phyloP scores from a whole-genome alignment of 2,797 vertebrate species.

The Labroides dimidiatus region DNA sequence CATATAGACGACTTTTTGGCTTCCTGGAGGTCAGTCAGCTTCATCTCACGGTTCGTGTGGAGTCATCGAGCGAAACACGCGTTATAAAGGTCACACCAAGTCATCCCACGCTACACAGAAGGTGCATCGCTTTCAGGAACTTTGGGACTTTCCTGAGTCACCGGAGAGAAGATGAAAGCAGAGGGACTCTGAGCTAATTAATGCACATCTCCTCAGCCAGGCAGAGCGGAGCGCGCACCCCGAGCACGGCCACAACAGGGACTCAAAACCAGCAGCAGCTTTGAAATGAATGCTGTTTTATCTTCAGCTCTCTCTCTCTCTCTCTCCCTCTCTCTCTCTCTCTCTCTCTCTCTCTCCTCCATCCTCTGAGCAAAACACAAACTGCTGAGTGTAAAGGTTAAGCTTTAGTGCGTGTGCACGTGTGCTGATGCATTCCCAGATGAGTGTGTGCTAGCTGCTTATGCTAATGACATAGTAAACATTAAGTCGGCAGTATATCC shows the following conservation, averaged over 20 bases:
- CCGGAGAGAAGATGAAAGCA: conserved; percentile 30
- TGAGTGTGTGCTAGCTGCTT: conserved; percentile 2
- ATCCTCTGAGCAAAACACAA: conserved; percentile 15
- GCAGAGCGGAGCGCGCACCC: conserved; percentile 9
- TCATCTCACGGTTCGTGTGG: conserved; percentile 17
- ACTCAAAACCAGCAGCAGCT: conserved; percentile 18
- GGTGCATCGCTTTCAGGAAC: conserved; percentile 6
- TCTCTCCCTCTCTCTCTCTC: too few relatives aligned
- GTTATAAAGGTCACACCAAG: conserved; percentile 16
- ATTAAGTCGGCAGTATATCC: conserved; percentile 11
- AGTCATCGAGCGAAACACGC: conserved; percentile 15
- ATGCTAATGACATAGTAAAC: conserved; percentile 24
- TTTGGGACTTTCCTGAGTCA: conserved; percentile 7
- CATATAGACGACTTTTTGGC: conserved; percentile 33
- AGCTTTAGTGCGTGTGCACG: neutral
- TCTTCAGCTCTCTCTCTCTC: neutral
- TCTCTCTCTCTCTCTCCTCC: too few relatives aligned
- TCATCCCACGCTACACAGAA: neutral
- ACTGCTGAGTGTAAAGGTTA: conserved; percentile 29
- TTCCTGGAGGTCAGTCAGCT: conserved; percentile 15
- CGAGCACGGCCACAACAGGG: neutral
- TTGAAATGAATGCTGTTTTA: conserved; percentile 2
- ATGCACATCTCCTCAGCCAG: conserved; percentile 16
- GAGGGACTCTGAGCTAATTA: conserved; percentile 20
- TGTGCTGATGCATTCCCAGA: neutral